Evolutionary conservation across 2,888 invertebrate species (phyloP).

Genomic region (Xylocampa areola): DNA sequence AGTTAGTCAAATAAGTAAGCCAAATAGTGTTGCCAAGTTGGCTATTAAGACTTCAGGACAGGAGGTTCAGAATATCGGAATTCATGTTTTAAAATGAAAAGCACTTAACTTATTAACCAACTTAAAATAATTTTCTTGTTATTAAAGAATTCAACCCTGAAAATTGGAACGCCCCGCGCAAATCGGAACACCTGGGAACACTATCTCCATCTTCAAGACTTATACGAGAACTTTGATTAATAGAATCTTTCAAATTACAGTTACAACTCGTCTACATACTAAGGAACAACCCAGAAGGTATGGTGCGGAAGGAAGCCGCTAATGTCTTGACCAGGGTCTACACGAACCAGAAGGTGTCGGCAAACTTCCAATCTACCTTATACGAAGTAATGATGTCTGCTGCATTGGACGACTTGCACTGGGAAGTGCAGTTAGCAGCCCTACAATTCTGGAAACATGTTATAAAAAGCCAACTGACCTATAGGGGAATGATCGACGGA

Average conservation of each 20-base stretch:
- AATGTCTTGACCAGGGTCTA: constrained; percentile 90
- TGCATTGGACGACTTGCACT: constrained; percentile 91
- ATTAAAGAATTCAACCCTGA: no score
- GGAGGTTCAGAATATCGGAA: no score
- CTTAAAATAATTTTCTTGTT: no score
- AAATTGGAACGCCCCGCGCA: no score
- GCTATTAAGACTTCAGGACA: no score
- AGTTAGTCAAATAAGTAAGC: no score
- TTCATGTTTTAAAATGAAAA: no score
- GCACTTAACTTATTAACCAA: no score
- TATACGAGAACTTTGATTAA: not conserved
- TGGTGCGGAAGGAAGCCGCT: constrained; percentile 92
- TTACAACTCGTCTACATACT: constrained; percentile 87
- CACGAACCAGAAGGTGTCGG: constrained; percentile 88
- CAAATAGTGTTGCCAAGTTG: no score
- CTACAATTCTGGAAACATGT: constrained; percentile 92
- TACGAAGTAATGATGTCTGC: constrained; percentile 90
- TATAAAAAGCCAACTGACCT: constrained; percentile 85
- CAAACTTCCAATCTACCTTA: constrained; percentile 82
- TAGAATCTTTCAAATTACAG: constrained; percentile 62
- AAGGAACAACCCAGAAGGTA: constrained; percentile 91
- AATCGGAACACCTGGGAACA: no score
- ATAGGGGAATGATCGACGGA: constrained; percentile 92
- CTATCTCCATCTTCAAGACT: no score
- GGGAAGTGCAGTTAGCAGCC: constrained; percentile 93